phyloP scores from a whole-genome alignment of 2,888 invertebrate species.

The Parochlus steinenii region DNA sequence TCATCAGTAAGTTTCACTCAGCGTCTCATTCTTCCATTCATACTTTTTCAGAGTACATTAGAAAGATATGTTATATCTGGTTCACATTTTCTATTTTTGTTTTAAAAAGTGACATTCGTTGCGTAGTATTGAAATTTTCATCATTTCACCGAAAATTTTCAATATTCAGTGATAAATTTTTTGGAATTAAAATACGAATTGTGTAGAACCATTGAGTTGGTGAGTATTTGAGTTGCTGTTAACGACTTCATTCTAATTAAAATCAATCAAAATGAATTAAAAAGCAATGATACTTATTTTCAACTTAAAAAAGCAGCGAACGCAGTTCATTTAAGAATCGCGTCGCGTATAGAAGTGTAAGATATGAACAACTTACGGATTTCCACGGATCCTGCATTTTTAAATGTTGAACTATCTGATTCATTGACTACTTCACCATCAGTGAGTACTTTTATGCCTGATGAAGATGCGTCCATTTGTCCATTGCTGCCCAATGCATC shows the following conservation, averaged over 20 bases:
- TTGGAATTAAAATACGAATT: background rate
- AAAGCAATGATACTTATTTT: background rate
- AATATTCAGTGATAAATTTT: background rate
- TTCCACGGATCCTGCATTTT: slow-evolving; percentile 25
- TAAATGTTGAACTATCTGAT: slow-evolving; percentile 24
- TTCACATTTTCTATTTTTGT: too few species aligned
- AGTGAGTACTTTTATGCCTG: slow-evolving; percentile 29
- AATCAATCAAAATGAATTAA: too few species aligned
- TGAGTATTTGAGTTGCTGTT: background rate
- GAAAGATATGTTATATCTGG: too few species aligned
- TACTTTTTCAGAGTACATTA: too few species aligned
- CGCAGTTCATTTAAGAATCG: background rate
- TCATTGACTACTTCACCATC: slow-evolving; percentile 26
- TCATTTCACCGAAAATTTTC: too few species aligned
- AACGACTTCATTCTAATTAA: too few species aligned
- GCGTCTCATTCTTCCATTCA: too few species aligned
- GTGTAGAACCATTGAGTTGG: background rate
- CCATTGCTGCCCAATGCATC: slow-evolving; percentile 42
- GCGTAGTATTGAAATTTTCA: too few species aligned
- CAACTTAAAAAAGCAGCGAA: too few species aligned
- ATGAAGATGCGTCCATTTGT: slow-evolving; percentile 50
- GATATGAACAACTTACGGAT: slow-evolving; percentile 22
- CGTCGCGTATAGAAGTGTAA: slow-evolving; percentile 1
- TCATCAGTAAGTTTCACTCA: too few species aligned
- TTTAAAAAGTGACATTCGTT: too few species aligned